phyloP scores from a whole-genome alignment of 2,888 invertebrate species.

The Stenoptilia bipunctidactyla region DNA sequence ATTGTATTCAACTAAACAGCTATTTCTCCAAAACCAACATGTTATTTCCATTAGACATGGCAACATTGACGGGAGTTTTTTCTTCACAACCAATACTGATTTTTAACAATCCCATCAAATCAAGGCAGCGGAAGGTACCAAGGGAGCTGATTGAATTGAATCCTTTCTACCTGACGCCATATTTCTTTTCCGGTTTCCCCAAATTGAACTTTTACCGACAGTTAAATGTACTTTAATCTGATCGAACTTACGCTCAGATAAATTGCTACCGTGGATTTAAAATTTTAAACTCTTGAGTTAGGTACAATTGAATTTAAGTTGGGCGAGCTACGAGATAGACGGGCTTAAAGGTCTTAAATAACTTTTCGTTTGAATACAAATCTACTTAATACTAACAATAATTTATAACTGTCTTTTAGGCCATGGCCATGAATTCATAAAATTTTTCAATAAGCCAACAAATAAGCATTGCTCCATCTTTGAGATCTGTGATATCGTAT shows the following conservation, averaged over 20 bases:
- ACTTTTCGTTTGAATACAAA: too few species aligned
- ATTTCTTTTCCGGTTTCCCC: slow-evolving; percentile 60
- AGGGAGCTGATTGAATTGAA: slow-evolving; percentile 68
- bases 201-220: slow-evolving; percentile 62
- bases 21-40: slow-evolving; percentile 24
- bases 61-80: slow-evolving; percentile 26
- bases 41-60: slow-evolving; percentile 41
- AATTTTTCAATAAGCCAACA: too few species aligned
- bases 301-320: slow-evolving; percentile 22
- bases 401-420: too few species aligned
- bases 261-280: slow-evolving; percentile 26
- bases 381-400: too few species aligned
- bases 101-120: slow-evolving; percentile 68
- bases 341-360: too few species aligned
- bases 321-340: slow-evolving; percentile 11
- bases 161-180: slow-evolving; percentile 52
- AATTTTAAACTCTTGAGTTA: slow-evolving; percentile 7
- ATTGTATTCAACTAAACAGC: slow-evolving; percentile 4
- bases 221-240: slow-evolving; percentile 69
- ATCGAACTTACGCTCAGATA: slow-evolving; percentile 60
- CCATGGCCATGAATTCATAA: too few species aligned
- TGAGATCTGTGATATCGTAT: too few species aligned
- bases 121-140: slow-evolving; percentile 44
- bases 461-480: too few species aligned
- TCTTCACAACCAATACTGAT: slow-evolving; percentile 53